A percentile compares a stretch with the other conserved stretches of the same genome.
Conservation (phyloP, 1,140 invertebrate species). For the Aporrectodea caliginosa region DNA sequence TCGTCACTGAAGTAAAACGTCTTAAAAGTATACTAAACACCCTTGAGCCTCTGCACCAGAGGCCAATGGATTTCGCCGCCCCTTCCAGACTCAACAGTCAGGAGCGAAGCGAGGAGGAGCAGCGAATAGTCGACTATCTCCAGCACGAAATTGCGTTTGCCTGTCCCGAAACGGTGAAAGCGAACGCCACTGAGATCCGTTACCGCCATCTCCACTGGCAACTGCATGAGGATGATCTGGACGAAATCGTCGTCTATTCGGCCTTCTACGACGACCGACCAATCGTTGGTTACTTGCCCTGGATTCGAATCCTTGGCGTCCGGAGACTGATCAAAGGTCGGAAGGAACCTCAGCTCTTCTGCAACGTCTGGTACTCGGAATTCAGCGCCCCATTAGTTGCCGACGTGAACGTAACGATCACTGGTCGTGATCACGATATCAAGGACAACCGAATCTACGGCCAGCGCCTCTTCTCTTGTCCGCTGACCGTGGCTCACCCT, state of each 20-base stretch:
- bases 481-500: not conserved
- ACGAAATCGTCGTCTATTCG: constrained; percentile 13
- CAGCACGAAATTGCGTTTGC: not conserved
- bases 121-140: not conserved
- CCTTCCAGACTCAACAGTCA: too few species aligned
- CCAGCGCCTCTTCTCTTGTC: constrained; percentile 15
- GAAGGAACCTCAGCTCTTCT: not conserved
- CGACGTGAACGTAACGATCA: not conserved
- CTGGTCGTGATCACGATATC: constrained; percentile 17
- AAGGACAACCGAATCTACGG: constrained; percentile 8
- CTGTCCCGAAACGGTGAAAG: not conserved
- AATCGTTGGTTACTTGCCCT: not conserved
- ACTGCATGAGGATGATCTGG: not conserved
- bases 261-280: constrained; percentile 18
- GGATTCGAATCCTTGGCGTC: constrained; percentile 13
- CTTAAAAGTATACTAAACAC: too few species aligned
- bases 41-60: too few species aligned
- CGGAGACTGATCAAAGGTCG: not conserved
- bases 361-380: not conserved
- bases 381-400: not conserved
- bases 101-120: too few species aligned
- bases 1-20: too few species aligned
- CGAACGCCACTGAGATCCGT: not conserved
- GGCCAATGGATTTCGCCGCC: too few species aligned
- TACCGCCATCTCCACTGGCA: not conserved